Evolutionary conservation across 2,113 vertebrate species (phyloP).

Genomic region (Myrmophylax atrothorax): DNA sequence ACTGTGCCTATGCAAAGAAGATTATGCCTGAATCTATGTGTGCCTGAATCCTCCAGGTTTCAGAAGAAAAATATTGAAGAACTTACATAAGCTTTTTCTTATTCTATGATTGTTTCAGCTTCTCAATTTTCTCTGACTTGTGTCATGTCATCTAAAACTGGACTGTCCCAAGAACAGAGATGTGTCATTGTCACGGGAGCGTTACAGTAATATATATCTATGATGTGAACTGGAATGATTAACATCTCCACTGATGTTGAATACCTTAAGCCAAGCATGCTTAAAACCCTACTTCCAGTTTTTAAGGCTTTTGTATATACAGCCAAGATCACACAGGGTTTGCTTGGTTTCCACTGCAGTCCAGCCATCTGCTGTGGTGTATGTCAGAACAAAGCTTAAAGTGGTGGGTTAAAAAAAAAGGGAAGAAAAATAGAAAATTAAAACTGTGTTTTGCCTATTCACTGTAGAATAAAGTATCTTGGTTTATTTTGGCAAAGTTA

Average conservation of each 20-base stretch:
- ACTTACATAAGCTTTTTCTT: not conserved
- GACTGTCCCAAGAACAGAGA: not conserved
- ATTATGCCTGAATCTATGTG: not conserved
- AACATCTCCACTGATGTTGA: not conserved
- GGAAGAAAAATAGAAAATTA: not conserved
- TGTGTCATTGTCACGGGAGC: not conserved
- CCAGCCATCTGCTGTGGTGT: not conserved
- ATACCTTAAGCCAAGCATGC: not conserved
- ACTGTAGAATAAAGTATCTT: not conserved
- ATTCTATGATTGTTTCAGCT: not conserved
- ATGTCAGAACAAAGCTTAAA: not conserved
- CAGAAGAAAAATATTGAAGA: not conserved
- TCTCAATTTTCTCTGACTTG: not conserved
- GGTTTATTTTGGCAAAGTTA: not conserved
- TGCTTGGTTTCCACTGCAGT: not conserved
- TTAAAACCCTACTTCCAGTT: not conserved
- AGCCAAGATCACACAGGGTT: not conserved
- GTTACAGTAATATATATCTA: not conserved
- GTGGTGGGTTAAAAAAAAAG: not conserved
- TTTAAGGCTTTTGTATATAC: not conserved
- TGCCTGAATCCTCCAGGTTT: not conserved
- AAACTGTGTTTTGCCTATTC: not conserved
- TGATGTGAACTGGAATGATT: rapidly evolving
- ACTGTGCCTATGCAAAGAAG: not conserved
- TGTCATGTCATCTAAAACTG: not conserved